Evolutionary conservation across 2,797 vertebrate species (phyloP).

Genomic region (Pyrocephalus nanus): DNA sequence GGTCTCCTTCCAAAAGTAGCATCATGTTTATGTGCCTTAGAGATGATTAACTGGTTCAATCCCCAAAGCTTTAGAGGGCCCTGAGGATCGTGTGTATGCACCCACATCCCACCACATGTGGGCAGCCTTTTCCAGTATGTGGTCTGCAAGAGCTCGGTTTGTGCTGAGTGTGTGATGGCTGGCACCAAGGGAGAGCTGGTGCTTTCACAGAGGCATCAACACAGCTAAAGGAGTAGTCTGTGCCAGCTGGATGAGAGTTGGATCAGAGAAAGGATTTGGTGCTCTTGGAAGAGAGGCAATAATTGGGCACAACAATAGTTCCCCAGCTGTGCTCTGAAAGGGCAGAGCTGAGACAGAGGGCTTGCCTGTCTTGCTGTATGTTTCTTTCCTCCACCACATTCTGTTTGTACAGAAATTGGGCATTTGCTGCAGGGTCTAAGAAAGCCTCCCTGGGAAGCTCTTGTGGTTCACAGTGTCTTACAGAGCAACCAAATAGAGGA

Average conservation of each 20-base stretch:
- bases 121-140: accelerated
- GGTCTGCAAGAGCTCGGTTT: not conserved
- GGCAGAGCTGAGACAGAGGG: not conserved
- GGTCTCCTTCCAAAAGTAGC: not conserved
- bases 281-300: not conserved
- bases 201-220: not conserved
- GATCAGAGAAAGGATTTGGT: not conserved
- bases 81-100: accelerated
- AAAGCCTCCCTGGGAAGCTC: not conserved
- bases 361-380: not conserved
- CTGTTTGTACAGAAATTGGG: not conserved
- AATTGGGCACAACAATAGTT: not conserved
- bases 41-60: not conserved
- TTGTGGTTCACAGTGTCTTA: not conserved
- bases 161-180: not conserved
- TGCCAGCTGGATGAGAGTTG: not conserved
- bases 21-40: not conserved
- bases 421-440: not conserved
- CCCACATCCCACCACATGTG: not conserved
- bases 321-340: not conserved
- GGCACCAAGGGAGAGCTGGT: not conserved
- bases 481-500: not conserved
- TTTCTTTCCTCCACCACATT: not conserved
- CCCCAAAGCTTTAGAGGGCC: not conserved
- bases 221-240: not conserved